Base-by-base conservation (phyloP, 2,797 vertebrate genomes). In the Paratrypauchen microcephalus region DNA sequence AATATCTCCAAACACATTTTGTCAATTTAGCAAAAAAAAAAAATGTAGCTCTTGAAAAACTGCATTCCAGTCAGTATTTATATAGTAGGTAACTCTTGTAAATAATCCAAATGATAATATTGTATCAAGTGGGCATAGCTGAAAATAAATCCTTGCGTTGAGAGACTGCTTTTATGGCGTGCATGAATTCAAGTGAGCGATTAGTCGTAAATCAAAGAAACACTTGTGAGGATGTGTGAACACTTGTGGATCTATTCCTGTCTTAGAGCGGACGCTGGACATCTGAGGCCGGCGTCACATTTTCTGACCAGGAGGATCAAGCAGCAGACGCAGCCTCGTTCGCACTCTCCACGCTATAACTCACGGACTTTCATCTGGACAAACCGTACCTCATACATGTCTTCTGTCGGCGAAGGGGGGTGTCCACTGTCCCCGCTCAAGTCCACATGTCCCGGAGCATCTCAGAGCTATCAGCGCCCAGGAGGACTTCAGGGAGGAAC, bases 331-430 rank as follows among this genome's bases (percentile, higher is more conserved):
- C 16, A 23, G 62, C 15, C 41, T 21, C 41, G 61, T 45, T 47
- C 61, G 26, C 61, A 26, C 59, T 63, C 39, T 15, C n/a, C 61
- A 15, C 2, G 23, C 45, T 19, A 28, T 50, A 64, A 50, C 62
- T 64, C 62, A 64, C 12, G 41, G 2, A 28, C 62, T 64, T 48
- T 64, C 45, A 48, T 64, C 61, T 64, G 39, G 36, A 64, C 61
- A 47, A 64, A 63, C 39, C 59, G 47, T 6, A 48, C 41, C 23
- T 48, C 45, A 48, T 19, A 47, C 41, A 26, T 64, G 41, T 64
- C 41, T 19, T 28, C 21, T 64, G 21, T 28, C 39, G 1, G 28
- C n/a, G n/a, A n/a, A 26, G 21, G 9, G 18, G 62, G 62, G 13
- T 5, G 58, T 60, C 58, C 58, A 19, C 58, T n/a, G 28, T 19